phyloP scores from a whole-genome alignment of 2,888 invertebrate species.

The Napeogenes inachia region DNA sequence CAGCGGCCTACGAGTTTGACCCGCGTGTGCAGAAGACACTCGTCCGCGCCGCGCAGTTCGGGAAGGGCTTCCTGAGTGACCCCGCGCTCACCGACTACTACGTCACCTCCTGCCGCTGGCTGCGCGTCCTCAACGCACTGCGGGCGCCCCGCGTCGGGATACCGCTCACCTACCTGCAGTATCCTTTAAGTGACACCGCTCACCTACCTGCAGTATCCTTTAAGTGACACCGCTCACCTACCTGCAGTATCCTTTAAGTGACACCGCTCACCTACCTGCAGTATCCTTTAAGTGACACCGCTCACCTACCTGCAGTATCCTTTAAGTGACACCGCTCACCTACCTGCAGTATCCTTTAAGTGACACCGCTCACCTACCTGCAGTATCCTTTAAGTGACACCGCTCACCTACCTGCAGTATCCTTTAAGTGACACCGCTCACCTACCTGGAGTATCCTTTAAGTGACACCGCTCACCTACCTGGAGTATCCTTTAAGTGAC shows the following conservation, averaged over 20 bases:
- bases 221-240: constrained; percentile 92
- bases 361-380: too few relatives aligned
- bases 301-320: constrained; percentile 93
- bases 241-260: constrained; percentile 87
- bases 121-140: constrained; percentile 94
- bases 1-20: constrained; percentile 93
- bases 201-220: constrained; percentile 91
- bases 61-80: constrained; percentile 91
- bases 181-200: constrained; percentile 80
- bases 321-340: constrained; percentile 46
- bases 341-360: neutral
- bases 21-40: constrained; percentile 92
- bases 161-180: constrained; percentile 94
- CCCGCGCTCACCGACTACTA: constrained; percentile 85
- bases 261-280: constrained; percentile 74
- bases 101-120: constrained; percentile 89
- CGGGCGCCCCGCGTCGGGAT: constrained; percentile 91
- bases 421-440: too few relatives aligned
- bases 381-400: too few relatives aligned
- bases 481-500: too few relatives aligned
- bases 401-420: too few relatives aligned
- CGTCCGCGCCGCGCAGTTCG: constrained; percentile 94
- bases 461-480: too few relatives aligned
- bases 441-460: too few relatives aligned
- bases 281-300: constrained; percentile 79